phyloP scores from a whole-genome alignment of 2,888 invertebrate species.

The Hemistola chrysoprasaria region DNA sequence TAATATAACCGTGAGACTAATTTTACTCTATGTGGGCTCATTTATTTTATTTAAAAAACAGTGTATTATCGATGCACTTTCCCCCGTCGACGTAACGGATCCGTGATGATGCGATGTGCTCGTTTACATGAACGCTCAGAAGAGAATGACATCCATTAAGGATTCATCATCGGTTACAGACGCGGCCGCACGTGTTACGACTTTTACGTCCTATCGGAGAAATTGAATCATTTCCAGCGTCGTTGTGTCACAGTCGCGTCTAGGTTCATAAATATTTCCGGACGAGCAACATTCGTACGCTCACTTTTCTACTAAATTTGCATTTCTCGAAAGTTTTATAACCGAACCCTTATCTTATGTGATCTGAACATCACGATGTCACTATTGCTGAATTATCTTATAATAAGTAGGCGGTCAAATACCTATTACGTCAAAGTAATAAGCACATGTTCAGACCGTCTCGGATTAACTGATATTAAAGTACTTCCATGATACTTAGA shows the following conservation, averaged over 20 bases:
- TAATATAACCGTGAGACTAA: constrained; percentile 24
- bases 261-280: constrained; percentile 28
- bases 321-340: constrained; percentile 22
- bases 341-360: constrained; percentile 17
- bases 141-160: constrained; percentile 55
- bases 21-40: constrained; percentile 6
- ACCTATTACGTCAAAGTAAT: constrained; percentile 4
- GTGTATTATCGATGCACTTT: constrained; percentile 67
- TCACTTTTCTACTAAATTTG: constrained; percentile 15
- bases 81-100: constrained; percentile 60
- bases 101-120: constrained; percentile 59
- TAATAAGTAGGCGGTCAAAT: no score
- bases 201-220: constrained; percentile 35
- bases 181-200: constrained; percentile 37
- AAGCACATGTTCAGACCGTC: constrained; percentile 19
- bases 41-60: constrained; percentile 35
- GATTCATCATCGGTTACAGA: constrained; percentile 43
- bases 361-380: constrained; percentile 11
- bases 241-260: constrained; percentile 29
- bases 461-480: constrained; percentile 25
- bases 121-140: constrained; percentile 59
- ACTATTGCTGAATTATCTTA: constrained; percentile 17
- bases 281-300: constrained; percentile 12
- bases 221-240: constrained; percentile 37
- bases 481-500: constrained; percentile 21